A percentile compares a stretch with the other conserved stretches of the same genome.
Evolutionary conservation across 2,888 invertebrate genomes (phyloP).

Genomic region (Creontiades dilutus): DNA sequence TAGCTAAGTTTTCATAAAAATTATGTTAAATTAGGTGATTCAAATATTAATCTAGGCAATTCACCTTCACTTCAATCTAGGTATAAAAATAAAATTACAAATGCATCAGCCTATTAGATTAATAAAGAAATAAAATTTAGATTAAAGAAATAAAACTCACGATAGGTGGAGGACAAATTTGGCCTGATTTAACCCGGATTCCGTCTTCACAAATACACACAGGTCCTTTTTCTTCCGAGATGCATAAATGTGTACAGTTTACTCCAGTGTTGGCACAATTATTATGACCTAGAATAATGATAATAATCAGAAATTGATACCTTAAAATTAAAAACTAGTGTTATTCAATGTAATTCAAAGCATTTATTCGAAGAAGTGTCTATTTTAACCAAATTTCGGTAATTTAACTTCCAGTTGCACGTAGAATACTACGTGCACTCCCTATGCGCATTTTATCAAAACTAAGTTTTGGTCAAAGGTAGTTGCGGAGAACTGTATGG

Average conservation of each 20-base stretch:
- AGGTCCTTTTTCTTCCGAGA: slow-evolving; percentile 13
- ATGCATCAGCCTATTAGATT: neutral
- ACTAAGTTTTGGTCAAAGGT: too few species aligned
- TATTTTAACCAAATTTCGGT: too few species aligned
- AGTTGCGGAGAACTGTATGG: too few species aligned
- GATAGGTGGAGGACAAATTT: slow-evolving; percentile 30
- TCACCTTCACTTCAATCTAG: too few species aligned
- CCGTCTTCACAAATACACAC: slow-evolving; percentile 65
- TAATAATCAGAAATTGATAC: neutral
- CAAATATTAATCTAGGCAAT: too few species aligned
- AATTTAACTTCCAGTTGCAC: too few species aligned
- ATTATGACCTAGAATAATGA: slow-evolving; percentile 3
- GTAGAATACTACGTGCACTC: too few species aligned
- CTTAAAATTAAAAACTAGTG: neutral
- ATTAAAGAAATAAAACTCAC: slow-evolving; percentile 37
- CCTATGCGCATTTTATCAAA: too few species aligned
- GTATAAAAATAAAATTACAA: too few species aligned
- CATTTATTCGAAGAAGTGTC: neutral
- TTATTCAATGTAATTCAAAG: neutral
- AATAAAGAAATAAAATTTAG: neutral
- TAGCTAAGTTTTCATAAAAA: too few species aligned
- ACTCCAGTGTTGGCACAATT: neutral
- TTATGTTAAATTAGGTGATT: too few species aligned
- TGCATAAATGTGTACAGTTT: slow-evolving; percentile 54
- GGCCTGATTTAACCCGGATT: slow-evolving; percentile 28